Evolutionary conservation across 2,888 invertebrate species (phyloP).

Genomic region (Micoletzkya japonica): DNA sequence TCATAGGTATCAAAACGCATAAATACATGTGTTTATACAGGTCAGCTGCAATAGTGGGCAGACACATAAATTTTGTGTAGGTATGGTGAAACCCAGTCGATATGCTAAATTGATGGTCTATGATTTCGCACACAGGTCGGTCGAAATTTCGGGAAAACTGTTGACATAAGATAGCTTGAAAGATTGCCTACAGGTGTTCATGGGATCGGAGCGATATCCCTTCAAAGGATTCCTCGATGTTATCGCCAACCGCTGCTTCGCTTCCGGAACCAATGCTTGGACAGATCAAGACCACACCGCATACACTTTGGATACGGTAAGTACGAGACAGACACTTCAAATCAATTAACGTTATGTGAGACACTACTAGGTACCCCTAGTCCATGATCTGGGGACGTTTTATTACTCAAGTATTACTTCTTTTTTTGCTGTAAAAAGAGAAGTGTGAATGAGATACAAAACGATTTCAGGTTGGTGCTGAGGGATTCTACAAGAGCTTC

Average conservation of each 20-base stretch:
- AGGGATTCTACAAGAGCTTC: constrained; percentile 84
- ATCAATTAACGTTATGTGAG: no score
- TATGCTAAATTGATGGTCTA: neutral
- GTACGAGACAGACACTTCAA: no score
- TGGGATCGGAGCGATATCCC: constrained; percentile 84
- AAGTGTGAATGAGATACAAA: neutral
- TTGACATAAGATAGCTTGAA: constrained; percentile 88
- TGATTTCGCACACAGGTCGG: no score
- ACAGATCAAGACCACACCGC: constrained; percentile 84
- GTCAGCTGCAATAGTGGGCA: no score
- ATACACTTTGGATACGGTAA: constrained; percentile 81
- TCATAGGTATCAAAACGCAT: neutral
- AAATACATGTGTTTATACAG: no score
- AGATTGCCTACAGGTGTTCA: constrained; percentile 88
- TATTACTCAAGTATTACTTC: no score
- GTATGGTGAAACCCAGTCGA: neutral
- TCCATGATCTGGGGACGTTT: no score
- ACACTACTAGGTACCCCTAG: no score
- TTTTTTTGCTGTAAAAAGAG: neutral
- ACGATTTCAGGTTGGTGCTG: constrained; percentile 71
- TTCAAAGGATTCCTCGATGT: constrained; percentile 73
- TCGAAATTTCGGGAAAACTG: no score
- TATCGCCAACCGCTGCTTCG: constrained; percentile 79
- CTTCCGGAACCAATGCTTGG: constrained; percentile 89
- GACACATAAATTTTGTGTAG: neutral